These are phyloP conservation scores for Parnassius smintheus DNA, from an alignment of 2,888 invertebrate genomes.

Conservation along the genomic window DNA sequence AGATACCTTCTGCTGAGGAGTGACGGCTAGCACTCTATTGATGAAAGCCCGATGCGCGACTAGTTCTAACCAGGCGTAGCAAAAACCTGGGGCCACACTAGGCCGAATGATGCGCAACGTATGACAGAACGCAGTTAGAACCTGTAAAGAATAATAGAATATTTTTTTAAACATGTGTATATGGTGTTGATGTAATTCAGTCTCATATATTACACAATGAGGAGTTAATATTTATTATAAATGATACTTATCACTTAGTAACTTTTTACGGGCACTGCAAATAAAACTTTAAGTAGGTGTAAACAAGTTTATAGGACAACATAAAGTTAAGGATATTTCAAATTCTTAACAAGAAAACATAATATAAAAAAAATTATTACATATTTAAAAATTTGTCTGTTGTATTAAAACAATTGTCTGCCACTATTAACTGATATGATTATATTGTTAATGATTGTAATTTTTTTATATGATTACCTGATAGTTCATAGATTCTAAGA, in stretches of 20 bases:
- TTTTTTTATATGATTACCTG: conserved; percentile 76
- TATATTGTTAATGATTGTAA: no score
- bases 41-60: conserved; percentile 98
- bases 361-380: no score
- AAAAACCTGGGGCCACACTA: conserved; percentile 96
- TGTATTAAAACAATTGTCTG: neutral
- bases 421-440: no score
- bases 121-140: conserved; percentile 97
- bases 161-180: neutral
- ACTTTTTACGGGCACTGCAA: no score
- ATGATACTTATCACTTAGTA: no score
- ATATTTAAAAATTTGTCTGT: neutral
- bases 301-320: no score
- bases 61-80: conserved; percentile 98
- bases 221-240: no score
- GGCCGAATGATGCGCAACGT: conserved; percentile 96
- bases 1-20: conserved; percentile 91
- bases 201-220: no score
- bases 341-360: no score
- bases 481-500: conserved; percentile 96
- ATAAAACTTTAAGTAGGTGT: no score
- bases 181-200: neutral
- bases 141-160: conserved; percentile 56
- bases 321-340: no score
- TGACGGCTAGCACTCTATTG: conserved; percentile 93